A percentile compares a stretch with the other conserved stretches of the same genome.
phyloP scores from a whole-genome alignment of 1,140 invertebrate species.

The Anoplolepis gracilipes region DNA sequence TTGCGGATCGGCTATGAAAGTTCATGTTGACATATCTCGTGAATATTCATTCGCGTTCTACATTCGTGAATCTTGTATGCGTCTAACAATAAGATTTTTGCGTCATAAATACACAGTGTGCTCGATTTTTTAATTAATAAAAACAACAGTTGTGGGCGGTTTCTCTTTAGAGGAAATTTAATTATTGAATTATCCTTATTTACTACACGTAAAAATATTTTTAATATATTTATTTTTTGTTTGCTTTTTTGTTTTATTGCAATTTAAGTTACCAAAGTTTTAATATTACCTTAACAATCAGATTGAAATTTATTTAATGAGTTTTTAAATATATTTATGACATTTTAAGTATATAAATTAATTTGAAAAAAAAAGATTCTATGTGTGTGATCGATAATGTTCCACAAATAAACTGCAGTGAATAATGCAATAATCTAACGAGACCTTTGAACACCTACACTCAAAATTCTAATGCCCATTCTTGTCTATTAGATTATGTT shows the following conservation, averaged over 20 bases:
- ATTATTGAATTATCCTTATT: slow-evolving; percentile 20
- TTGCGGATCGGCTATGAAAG: slow-evolving; percentile 37
- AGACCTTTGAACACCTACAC: slow-evolving; percentile 62
- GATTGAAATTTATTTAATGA: not conserved
- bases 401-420: not conserved
- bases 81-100: not conserved
- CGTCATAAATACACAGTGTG: slow-evolving; percentile 1
- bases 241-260: not conserved
- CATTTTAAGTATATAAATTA: not conserved
- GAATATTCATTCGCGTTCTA: slow-evolving; percentile 44
- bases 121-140: slow-evolving; percentile 35
- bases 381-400: no score
- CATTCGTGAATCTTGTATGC: slow-evolving; percentile 2
- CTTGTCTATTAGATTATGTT: slow-evolving; percentile 49
- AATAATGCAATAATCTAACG: slow-evolving; percentile 12
- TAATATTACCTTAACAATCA: not conserved
- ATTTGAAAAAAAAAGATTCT: not conserved
- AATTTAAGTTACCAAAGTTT: not conserved
- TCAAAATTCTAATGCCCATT: slow-evolving; percentile 73
- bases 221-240: not conserved
- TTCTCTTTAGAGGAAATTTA: slow-evolving; percentile 46
- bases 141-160: slow-evolving; percentile 19
- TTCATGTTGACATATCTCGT: slow-evolving; percentile 37
- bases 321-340: slow-evolving; percentile 1
- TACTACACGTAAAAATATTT: not conserved